These are phyloP conservation scores for Odontocolon sp. DNA, from an alignment of 2,888 invertebrate species.

Conservation along the genomic window DNA sequence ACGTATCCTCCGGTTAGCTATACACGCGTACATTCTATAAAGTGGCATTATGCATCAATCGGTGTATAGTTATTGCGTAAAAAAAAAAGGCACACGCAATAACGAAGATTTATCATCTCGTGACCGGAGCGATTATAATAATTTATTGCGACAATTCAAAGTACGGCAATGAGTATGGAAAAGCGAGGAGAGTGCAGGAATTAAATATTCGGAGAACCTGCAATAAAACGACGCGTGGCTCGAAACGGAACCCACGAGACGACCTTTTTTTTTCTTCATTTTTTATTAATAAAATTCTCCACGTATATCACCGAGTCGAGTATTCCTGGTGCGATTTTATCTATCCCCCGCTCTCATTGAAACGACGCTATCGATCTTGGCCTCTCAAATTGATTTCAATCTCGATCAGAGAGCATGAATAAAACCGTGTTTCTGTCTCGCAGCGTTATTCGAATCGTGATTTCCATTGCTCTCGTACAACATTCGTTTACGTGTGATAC, in stretches of 20 bases:
- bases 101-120: constrained; percentile 63
- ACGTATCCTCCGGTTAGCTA: background rate
- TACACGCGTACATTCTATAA: background rate
- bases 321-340: constrained; percentile 18
- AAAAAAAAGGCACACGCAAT: constrained; percentile 55
- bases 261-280: constrained; percentile 1
- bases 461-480: background rate
- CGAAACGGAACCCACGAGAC: constrained; percentile 9
- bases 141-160: constrained; percentile 59
- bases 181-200: constrained; percentile 31
- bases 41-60: constrained; percentile 39
- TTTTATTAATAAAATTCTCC: background rate
- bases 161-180: constrained; percentile 36
- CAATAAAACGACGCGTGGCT: constrained; percentile 7
- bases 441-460: background rate
- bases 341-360: constrained; percentile 11
- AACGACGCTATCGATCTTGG: constrained; percentile 35
- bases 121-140: constrained; percentile 57
- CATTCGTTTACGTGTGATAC: too few relatives aligned
- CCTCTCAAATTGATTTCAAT: constrained; percentile 25
- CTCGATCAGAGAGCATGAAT: constrained; percentile 17
- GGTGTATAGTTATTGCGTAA: constrained; percentile 25
- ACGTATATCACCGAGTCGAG: background rate
- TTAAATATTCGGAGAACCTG: background rate
- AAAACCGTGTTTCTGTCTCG: background rate